Evolutionary conservation across 2,797 vertebrate genomes (phyloP).

Genomic region (Pseudotriccus pelzelni): DNA sequence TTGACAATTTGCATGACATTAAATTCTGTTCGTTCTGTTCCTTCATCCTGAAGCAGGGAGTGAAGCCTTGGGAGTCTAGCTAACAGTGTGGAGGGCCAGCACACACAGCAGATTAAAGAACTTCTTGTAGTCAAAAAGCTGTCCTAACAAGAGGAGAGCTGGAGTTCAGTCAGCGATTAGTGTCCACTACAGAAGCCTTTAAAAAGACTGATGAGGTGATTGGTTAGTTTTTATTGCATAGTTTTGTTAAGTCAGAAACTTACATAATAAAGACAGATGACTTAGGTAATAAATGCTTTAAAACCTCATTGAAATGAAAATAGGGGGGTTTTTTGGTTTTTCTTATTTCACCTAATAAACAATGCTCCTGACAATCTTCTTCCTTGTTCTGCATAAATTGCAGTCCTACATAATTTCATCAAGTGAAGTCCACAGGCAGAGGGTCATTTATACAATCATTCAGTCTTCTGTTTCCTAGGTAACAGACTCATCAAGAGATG

Average conservation of each 20-base stretch:
- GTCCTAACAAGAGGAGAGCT: slow-evolving; percentile 7
- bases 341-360: slow-evolving; percentile 65
- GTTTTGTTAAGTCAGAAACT: slow-evolving; percentile 9
- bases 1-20: background rate
- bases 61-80: background rate
- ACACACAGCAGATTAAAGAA: slow-evolving; percentile 36
- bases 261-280: background rate
- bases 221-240: background rate
- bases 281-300: slow-evolving; percentile 32
- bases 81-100: background rate
- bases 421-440: slow-evolving; percentile 65
- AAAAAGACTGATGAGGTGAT: background rate
- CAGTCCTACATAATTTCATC: slow-evolving; percentile 66
- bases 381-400: slow-evolving; percentile 59
- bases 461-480: slow-evolving; percentile 73
- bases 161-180: slow-evolving; percentile 17
- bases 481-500: slow-evolving; percentile 65
- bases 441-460: slow-evolving; percentile 71
- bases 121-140: slow-evolving; percentile 30
- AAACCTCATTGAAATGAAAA: slow-evolving; percentile 46
- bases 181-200: slow-evolving; percentile 3
- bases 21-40: background rate
- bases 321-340: background rate
- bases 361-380: slow-evolving; percentile 45
- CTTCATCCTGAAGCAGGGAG: background rate